phyloP scores from a whole-genome alignment of 2,888 invertebrate species.

The Pogonocherus hispidulus region DNA sequence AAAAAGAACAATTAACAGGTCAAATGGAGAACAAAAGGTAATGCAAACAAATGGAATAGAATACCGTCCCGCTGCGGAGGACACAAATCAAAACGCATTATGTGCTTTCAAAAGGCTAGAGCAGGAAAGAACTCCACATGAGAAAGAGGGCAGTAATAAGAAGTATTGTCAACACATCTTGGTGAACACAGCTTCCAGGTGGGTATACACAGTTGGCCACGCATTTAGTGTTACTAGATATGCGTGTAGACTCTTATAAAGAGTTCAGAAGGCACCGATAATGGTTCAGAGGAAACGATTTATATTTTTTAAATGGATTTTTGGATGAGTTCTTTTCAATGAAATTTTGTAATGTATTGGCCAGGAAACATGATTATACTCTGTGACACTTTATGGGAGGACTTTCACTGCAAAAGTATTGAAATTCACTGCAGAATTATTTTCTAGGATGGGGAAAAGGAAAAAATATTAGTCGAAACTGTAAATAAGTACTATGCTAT shows the following conservation, averaged over 20 bases:
- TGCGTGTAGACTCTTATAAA: constrained; percentile 50
- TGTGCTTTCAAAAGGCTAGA: constrained; percentile 50
- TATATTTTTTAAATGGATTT: constrained; percentile 31
- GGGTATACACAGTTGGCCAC: constrained; percentile 59
- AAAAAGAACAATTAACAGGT: constrained; percentile 45
- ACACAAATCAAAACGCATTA: constrained; percentile 62
- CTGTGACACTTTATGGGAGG: constrained; percentile 11
- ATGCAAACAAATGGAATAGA: constrained; percentile 57
- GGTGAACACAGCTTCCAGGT: constrained; percentile 58
- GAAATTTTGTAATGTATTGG: constrained; percentile 20
- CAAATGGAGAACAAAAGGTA: constrained; percentile 44
- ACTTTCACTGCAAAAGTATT: constrained; percentile 1
- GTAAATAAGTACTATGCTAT: no score
- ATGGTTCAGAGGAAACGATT: constrained; percentile 26
- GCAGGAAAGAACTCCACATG: constrained; percentile 37
- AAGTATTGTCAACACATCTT: constrained; percentile 62
- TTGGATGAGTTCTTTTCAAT: constrained; percentile 32
- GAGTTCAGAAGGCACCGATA: constrained; percentile 39
- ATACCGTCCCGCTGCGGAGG: constrained; percentile 54
- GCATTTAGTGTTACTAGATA: constrained; percentile 52
- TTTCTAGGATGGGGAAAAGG: no score
- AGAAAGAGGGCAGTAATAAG: constrained; percentile 51
- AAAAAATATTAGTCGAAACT: no score
- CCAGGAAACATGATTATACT: constrained; percentile 27
- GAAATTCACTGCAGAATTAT: no score